phyloP scores from a whole-genome alignment of 2,797 vertebrate genomes.

The Podarcis siculus region DNA sequence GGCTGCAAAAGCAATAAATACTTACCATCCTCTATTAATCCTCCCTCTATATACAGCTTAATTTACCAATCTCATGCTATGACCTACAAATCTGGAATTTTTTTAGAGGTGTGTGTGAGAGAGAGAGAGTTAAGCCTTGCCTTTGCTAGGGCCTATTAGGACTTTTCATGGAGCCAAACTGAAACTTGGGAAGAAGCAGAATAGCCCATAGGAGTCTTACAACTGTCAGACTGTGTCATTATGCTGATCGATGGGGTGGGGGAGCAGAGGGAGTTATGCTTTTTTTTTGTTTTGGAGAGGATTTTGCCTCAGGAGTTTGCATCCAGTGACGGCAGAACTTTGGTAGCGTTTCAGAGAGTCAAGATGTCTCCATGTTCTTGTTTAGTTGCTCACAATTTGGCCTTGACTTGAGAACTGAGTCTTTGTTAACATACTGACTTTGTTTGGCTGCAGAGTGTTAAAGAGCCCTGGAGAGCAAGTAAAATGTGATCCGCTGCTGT shows the following conservation, averaged over 20 bases:
- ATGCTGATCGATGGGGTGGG: neutral
- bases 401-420: neutral
- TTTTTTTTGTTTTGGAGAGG: neutral
- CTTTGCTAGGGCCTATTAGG: neutral
- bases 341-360: neutral
- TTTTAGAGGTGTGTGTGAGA: neutral
- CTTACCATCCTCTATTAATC: neutral
- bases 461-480: neutral
- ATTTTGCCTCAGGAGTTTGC: neutral
- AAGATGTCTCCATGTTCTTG: neutral
- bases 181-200: too few species aligned
- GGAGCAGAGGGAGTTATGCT: fast-evolving
- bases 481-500: neutral
- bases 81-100: neutral
- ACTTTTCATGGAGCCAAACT: too few species aligned
- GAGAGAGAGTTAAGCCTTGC: neutral
- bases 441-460: neutral
- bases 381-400: neutral
- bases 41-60: neutral
- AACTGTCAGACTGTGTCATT: neutral
- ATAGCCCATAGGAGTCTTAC: neutral
- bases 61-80: neutral
- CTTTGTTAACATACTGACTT: neutral
- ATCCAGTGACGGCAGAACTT: neutral
- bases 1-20: neutral